Conservation (phyloP, 2,113 vertebrate genomes). For the Laticauda colubrina region DNA sequence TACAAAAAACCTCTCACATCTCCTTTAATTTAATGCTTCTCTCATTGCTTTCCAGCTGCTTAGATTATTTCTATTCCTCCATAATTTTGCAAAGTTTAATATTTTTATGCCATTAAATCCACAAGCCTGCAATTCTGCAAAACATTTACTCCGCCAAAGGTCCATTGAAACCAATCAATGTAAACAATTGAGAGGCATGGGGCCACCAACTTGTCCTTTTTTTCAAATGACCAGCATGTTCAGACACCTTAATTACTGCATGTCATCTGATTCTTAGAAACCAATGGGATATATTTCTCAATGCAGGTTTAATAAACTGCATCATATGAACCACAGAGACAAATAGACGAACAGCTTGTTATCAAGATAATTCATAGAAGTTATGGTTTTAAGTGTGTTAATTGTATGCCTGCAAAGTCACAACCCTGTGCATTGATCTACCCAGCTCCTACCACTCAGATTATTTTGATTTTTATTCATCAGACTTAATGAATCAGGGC, state of each 20-base stretch:
- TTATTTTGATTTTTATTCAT: neutral
- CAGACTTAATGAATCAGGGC: neutral
- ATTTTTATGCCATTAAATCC: slow-evolving; percentile 8
- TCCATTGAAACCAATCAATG: slow-evolving; percentile 11
- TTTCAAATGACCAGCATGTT: slow-evolving; percentile 7
- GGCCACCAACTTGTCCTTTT: neutral
- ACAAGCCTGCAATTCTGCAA: neutral
- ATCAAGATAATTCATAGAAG: slow-evolving; percentile 28
- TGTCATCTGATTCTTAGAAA: slow-evolving; percentile 14
- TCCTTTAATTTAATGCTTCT: slow-evolving; percentile 26
- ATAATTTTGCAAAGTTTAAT: slow-evolving; percentile 3
- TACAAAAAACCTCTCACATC: neutral
- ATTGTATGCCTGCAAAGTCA: slow-evolving; percentile 5
- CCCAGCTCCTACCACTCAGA: neutral
- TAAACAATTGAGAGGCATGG: neutral
- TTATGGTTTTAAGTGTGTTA: slow-evolving; percentile 10
- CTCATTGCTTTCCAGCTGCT: slow-evolving; percentile 7
- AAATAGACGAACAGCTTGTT: slow-evolving; percentile 19
- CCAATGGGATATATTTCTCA: slow-evolving; percentile 3
- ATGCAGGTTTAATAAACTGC: slow-evolving; percentile 21
- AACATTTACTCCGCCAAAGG: neutral
- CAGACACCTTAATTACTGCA: slow-evolving; percentile 1
- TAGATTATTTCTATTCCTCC: neutral
- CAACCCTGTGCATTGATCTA: neutral
- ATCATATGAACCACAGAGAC: neutral